phyloP scores from a whole-genome alignment of 2,113 vertebrate genomes.

The Crotalus viridis region DNA sequence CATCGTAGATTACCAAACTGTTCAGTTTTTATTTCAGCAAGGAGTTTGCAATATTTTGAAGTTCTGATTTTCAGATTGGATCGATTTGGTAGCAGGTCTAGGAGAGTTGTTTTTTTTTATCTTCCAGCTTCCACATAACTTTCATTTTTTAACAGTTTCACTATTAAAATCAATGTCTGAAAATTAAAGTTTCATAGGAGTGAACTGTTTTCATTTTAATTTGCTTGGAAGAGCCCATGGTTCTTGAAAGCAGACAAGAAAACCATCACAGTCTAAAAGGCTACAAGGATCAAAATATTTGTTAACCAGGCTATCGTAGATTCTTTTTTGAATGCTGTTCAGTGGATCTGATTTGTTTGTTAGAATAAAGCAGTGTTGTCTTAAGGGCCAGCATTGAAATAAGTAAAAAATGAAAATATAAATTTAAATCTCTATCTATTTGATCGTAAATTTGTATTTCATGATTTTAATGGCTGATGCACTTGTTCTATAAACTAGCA shows the following conservation, averaged over 20 bases:
- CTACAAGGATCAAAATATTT: neutral
- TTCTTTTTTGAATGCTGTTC: neutral
- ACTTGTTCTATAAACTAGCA: neutral
- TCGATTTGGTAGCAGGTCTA: neutral
- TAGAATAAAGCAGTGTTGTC: neutral
- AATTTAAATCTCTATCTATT: too few species aligned
- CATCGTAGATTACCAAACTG: neutral
- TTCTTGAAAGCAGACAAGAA: neutral
- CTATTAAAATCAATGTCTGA: too few species aligned
- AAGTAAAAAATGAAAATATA: neutral
- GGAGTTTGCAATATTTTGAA: neutral
- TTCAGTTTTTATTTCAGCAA: neutral
- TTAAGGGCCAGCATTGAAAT: neutral
- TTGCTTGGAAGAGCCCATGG: neutral
- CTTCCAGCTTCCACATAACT: neutral
- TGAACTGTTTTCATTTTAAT: neutral
- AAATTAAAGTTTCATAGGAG: neutral
- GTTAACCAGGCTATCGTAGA: neutral
- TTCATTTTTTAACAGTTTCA: neutral
- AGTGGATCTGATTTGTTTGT: neutral
- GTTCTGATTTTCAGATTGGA: neutral
- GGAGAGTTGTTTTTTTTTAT: neutral
- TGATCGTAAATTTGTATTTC: neutral
- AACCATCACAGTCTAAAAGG: neutral
- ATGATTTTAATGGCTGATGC: neutral